Evolutionary conservation across 2,113 vertebrate genomes (phyloP).

Genomic region (Cavia aperea): DNA sequence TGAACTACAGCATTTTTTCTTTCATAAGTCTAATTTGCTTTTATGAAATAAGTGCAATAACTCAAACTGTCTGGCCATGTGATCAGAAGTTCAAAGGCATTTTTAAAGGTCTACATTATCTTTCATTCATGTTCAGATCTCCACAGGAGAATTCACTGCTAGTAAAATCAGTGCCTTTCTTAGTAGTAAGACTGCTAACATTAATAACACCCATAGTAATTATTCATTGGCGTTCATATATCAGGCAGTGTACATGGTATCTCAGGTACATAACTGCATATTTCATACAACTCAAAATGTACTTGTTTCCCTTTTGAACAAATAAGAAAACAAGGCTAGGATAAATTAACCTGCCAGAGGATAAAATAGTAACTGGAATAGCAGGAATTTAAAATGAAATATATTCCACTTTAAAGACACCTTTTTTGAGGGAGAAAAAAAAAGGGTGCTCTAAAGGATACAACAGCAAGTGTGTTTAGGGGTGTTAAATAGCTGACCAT

Average conservation of each 20-base stretch:
- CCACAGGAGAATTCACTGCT: background rate
- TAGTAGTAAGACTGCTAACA: background rate
- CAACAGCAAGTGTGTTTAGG: too few species aligned
- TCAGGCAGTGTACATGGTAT: background rate
- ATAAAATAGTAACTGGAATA: background rate
- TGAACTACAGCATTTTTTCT: constrained; percentile 71
- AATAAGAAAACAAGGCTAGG: background rate
- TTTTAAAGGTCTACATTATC: background rate
- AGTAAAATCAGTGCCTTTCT: background rate
- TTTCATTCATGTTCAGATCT: constrained; percentile 14
- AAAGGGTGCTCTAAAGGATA: too few species aligned
- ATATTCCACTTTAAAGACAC: background rate
- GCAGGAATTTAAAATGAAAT: background rate
- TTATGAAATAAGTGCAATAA: constrained; percentile 64
- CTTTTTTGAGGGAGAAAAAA: background rate
- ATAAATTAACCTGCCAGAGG: background rate
- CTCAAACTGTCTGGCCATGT: constrained; percentile 37
- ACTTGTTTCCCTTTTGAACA: background rate
- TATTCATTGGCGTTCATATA: background rate
- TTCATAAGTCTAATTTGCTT: constrained; percentile 62
- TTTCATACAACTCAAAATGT: background rate
- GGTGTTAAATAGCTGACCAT: too few species aligned
- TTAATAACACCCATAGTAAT: background rate
- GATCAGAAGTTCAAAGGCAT: constrained; percentile 10
- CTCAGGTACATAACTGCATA: background rate